Conservation (phyloP, 2,888 invertebrate species). For the Iselma pallidipennis region DNA sequence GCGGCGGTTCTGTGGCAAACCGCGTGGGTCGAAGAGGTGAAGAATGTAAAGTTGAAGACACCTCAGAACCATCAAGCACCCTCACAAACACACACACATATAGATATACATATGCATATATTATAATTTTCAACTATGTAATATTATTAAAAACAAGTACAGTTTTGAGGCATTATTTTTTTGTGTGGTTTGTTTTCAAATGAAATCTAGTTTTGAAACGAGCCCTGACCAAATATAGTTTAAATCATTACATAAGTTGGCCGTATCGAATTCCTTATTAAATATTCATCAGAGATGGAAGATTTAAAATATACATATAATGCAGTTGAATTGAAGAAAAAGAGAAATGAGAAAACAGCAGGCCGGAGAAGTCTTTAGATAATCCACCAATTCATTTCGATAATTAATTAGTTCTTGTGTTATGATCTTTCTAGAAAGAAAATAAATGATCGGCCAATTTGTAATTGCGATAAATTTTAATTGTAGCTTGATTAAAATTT, state of each 20-base stretch:
- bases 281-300: slow-evolving; percentile 20
- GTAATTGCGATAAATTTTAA: slow-evolving; percentile 20
- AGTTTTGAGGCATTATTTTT: not conserved
- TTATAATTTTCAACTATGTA: too few relatives aligned
- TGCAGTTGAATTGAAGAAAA: not conserved
- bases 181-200: not conserved
- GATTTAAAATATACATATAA: slow-evolving; percentile 19
- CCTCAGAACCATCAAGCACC: slow-evolving; percentile 44
- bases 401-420: slow-evolving; percentile 17
- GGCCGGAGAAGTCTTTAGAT: slow-evolving; percentile 16
- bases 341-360: not conserved
- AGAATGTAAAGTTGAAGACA: slow-evolving; percentile 44
- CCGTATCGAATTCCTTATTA: slow-evolving; percentile 21
- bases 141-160: too few relatives aligned
- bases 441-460: slow-evolving; percentile 18
- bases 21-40: slow-evolving; percentile 38
- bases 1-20: not conserved
- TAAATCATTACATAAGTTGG: slow-evolving; percentile 1
- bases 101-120: too few relatives aligned
- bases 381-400: slow-evolving; percentile 19
- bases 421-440: slow-evolving; percentile 3
- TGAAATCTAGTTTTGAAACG: not conserved
- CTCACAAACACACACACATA: slow-evolving; percentile 45
- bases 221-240: slow-evolving; percentile 2
- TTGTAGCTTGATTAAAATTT: slow-evolving; percentile 18